Evolutionary conservation across 2,797 vertebrate genomes (phyloP), one percentile per base, ranked within the genome.

Genomic region (Smutsia gigantea): DNA sequence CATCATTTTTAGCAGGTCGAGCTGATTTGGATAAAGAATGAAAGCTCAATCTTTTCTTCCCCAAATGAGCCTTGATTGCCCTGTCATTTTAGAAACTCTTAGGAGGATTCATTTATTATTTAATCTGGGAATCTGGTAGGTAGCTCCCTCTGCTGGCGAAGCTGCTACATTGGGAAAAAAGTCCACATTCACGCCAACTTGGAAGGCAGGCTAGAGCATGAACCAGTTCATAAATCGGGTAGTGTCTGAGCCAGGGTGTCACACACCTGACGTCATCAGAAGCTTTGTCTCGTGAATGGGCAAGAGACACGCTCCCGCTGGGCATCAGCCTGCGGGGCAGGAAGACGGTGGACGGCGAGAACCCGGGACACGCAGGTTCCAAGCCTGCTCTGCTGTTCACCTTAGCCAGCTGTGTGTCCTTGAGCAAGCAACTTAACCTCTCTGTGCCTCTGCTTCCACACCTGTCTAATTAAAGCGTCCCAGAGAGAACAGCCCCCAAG

Each of bases 71-170:
- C 77, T 18, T 79, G 92, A 63, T 93, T 95, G 95, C 88, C 75
- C 96, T 96, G 93, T 57, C 96, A n/a, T 53, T 91, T 55, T 77
- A 64, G 78, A 83, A 85, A 59, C 95, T 78, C 37, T 82, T 66
- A 39, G 59, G 87, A 55, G 92, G 66, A 55, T 84, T 77, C 88
- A 7, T 94, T 94, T 64, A 82, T 93, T 90, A 72, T 7, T 4
- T 39, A 55, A 88, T 68, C 27, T 18, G 77, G 53, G 42, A 25
- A 10, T 25, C 88, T 63, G 5, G 75, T 4, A 3, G n/a, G 17
- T n/a, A 1, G 78, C 95, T 61, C 93, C 95, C 96, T 97, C 98
- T 94, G 87, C 97, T 92, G 94, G 83, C 87, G 12, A 53, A 49
- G 55, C 3, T 2, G 13, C 64, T 25, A 15, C 51, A 39, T 0